These are phyloP conservation scores for Zaprionus taronus DNA, from an alignment of 1,140 invertebrate species.

Conservation along the genomic window DNA sequence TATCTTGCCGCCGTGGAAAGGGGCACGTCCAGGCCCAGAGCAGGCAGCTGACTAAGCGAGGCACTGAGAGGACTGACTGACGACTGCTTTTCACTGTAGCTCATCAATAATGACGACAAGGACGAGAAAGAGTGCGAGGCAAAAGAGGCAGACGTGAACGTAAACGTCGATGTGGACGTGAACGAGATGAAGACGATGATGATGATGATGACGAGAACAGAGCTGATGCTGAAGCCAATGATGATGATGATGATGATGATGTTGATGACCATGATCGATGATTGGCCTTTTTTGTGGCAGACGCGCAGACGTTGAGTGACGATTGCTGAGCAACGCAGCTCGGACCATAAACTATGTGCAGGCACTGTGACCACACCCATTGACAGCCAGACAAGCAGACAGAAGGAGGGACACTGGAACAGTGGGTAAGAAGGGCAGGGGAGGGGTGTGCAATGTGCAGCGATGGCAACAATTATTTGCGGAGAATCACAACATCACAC, in stretches of 20 bases:
- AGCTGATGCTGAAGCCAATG: slow-evolving; percentile 38
- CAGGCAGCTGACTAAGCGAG: slow-evolving; percentile 37
- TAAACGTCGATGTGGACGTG: slow-evolving; percentile 7
- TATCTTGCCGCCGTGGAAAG: slow-evolving; percentile 58
- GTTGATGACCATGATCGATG: slow-evolving; percentile 82
- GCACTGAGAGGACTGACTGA: slow-evolving; percentile 34
- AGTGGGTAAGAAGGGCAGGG: neutral
- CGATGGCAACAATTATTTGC: slow-evolving; percentile 70
- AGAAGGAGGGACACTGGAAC: slow-evolving; percentile 31
- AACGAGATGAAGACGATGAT: slow-evolving; percentile 30
- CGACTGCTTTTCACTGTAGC: slow-evolving; percentile 53
- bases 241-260: slow-evolving; percentile 50
- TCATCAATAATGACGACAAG: slow-evolving; percentile 70
- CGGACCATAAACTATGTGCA: slow-evolving; percentile 44
- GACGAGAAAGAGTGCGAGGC: slow-evolving; percentile 13
- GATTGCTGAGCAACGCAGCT: slow-evolving; percentile 56
- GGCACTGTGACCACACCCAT: slow-evolving; percentile 73
- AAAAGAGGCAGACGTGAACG: neutral
- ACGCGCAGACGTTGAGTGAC: slow-evolving; percentile 69
- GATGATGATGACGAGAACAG: slow-evolving; percentile 76
- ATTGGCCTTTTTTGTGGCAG: slow-evolving; percentile 78
- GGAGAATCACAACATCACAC: slow-evolving; percentile 63
- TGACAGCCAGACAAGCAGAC: slow-evolving; percentile 47
- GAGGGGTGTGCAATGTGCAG: slow-evolving; percentile 63
- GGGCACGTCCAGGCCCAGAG: slow-evolving; percentile 17